Evolutionary conservation across 2,113 vertebrate genomes (phyloP), one percentile per base, ranked within the genome.

Genomic region (Siphamia tubifer): DNA sequence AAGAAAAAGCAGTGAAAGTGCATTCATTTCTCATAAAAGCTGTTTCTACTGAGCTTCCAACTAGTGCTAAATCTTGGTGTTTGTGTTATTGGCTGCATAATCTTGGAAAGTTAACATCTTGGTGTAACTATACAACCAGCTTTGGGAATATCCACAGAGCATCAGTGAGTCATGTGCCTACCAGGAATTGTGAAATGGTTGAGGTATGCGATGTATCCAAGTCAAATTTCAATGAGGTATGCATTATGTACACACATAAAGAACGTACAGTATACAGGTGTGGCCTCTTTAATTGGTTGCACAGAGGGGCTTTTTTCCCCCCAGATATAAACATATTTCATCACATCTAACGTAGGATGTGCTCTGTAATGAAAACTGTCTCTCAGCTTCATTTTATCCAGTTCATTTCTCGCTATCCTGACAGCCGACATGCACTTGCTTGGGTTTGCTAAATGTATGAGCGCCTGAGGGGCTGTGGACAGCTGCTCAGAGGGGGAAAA

Each of bases 401-500:
- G 25, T 17, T 51, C 32, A 42, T 64, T 77, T 49, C 43, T 58
- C 11, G 43, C 57, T n/a, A 45, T 31, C 53, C 39, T 61, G 73
- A 72, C 70, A 65, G 74, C 43, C 44, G 25, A 53, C 53, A 3
- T 68, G 54, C 68, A 81, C 86, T 89, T 84, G 80, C 62, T 69
- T 12, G 62, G 79, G 69, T 74, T 71, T 4, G 76, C 67, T 54
- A 58, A 68, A 69, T 74, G 49, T 48, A 51, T 12, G 48, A 78
- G 68, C 34, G 81, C 62, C 70, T 48, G 36, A 76, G 77, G 62
- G 82, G 64, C 69, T 78, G 82, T 42, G 68, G 86, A 88, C 88
- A 89, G 87, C 85, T 89, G 84, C 82, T 79, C 62, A 0, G 58
- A 74, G 77, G 73, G 79, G 72, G 45, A 56, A 84, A 85, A 40